Evolutionary conservation across 2,113 vertebrate genomes (phyloP), one percentile per base, ranked within the genome.

Genomic region (Meles meles): DNA sequence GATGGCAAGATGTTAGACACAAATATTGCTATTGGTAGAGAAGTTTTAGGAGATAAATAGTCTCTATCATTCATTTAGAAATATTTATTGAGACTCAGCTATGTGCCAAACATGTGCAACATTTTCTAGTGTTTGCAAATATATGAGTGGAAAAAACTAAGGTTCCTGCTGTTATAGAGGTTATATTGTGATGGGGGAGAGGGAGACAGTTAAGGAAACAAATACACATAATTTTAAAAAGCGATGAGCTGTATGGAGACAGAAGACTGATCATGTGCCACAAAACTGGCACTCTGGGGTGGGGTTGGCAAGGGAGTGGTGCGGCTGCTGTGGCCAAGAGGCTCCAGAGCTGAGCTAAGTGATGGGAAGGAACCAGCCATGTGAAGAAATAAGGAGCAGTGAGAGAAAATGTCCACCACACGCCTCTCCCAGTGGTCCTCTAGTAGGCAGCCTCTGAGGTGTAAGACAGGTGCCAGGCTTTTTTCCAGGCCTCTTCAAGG

Each of bases 61-160:
- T 49, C 25, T 92, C 10, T 44, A 15, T 27, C 37, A 80, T 63
- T 77, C 37, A 63, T 90, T 88, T 11, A 79, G 57, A 96, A 76
- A n/a, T 55, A 77, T 69, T 92, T 94, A 74, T 39, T 79, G 59
- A 47, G 65, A 87, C 17, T 18, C 34, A 65, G 27, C 27, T 44
- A 2, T 82, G 57, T 76, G 69, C 21, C n/a, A 61, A 83, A 42
- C 21, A 29, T 3, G 13, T 69, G 27, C 7, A 79, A 61, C 44
- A 57, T 76, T 88, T 72, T 88, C n/a, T 88, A 72, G 39, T 37
- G 49, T 88, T 90, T 93, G 39, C 44, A 74, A 20, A 23, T 52
- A 7, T 1, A 84, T 31, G 11, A 39, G 6, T 71, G 42, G 49
- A 52, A 90, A 71, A 85, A 61, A 55, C 67, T 6, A 18, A 49